Evolutionary conservation across 1,140 invertebrate genomes (phyloP), one percentile per base, ranked within the genome.

Genomic region (Heliconius nattereri): DNA sequence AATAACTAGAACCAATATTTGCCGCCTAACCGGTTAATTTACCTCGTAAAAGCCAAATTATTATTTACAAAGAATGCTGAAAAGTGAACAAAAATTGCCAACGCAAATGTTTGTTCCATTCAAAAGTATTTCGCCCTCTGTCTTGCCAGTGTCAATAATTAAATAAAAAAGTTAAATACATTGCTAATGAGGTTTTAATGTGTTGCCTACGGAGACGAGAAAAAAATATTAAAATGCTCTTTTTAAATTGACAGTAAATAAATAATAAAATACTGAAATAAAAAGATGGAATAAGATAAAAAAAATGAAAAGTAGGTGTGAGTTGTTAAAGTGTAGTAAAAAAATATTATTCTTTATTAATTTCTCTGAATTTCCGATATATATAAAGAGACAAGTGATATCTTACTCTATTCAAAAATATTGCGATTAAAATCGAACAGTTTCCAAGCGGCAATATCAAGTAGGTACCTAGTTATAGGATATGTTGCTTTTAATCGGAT

Each of bases 111-210:
- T 87, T 82, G 81, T 60, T 70, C 57, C 75, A 45, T 76, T 76
- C 66, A 76, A 70, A 76, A 45, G 57, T 76, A 70, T 71, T 76
- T 71, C 75, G 75, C 32, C 37, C 60, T 66, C 60, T 66, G 60
- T 66, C 26, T 66, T 76, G 54, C 60, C 35, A 70, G 75, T 70
- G 75, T 76, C 37, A 76, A 76, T 76, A 76, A 23, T 66, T 66
- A 66, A 66, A 70, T 72, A 71, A 76, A 72, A 37, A 81, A 60
- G 78, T 83, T 81, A 76, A 76, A 71, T 80, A 84, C 83, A 84
- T 70, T 73, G 73, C 79, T 86, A 86, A 86, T 86, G 85, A 86
- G 84, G 72, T 81, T 84, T 85, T 86, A 83, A 86, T 86, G 85
- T 84, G 83, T 81, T 78, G 81, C 81, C 72, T 78, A 79, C 75